Conservation (phyloP, 2,888 invertebrate genomes). For the Blomia tropicalis region DNA sequence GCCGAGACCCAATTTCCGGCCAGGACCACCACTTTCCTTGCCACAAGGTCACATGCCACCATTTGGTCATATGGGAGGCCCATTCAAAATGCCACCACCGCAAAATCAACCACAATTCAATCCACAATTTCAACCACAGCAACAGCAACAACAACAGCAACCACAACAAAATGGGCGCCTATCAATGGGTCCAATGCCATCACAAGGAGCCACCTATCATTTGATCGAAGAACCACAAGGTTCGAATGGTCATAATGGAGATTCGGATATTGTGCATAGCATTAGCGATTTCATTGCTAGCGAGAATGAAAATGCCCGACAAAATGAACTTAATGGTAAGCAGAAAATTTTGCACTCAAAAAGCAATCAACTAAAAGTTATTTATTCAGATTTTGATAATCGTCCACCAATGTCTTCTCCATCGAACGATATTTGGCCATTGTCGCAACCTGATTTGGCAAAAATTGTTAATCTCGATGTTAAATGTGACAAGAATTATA, state of each 20-base stretch:
- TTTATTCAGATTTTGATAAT: not conserved
- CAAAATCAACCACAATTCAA: not conserved
- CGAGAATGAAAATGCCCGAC: not conserved
- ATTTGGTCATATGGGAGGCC: not conserved
- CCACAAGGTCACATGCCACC: not conserved
- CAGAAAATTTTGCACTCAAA: not conserved
- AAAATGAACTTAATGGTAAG: not conserved
- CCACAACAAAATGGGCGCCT: not conserved
- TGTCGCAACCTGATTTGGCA: constrained; percentile 53
- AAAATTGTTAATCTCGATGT: constrained; percentile 80
- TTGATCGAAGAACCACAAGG: not conserved
- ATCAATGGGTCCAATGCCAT: not conserved
- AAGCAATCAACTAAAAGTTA: not conserved
- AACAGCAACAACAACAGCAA: not conserved
- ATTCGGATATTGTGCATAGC: not conserved
- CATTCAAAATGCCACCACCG: too few species aligned
- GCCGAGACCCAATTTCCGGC: not conserved
- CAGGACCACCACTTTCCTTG: not conserved
- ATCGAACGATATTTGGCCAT: constrained; percentile 24
- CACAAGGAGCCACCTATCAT: not conserved
- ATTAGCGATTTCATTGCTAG: not conserved
- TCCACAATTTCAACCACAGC: not conserved
- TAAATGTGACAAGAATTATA: constrained; percentile 79
- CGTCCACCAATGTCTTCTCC: not conserved
- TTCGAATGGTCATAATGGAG: not conserved